Evolutionary conservation across 2,113 vertebrate species (phyloP).

Genomic region (Nerophis ophidion): DNA sequence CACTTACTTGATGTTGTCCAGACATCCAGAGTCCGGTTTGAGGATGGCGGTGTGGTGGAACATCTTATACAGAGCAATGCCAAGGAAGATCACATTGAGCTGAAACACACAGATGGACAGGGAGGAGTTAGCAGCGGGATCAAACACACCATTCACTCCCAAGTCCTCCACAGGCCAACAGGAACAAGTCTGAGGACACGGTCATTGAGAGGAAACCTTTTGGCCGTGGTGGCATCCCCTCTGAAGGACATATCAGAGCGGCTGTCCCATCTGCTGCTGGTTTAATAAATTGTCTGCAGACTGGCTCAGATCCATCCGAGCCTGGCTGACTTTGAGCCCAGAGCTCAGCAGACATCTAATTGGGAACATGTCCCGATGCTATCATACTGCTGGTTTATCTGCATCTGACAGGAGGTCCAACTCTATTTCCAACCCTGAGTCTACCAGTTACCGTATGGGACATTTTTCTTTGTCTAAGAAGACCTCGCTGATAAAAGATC

Average conservation of each 20-base stretch:
- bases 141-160: slow-evolving; percentile 43
- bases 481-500: slow-evolving; percentile 4
- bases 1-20: slow-evolving; percentile 99
- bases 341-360: slow-evolving; percentile 42
- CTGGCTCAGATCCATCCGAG: slow-evolving; percentile 37
- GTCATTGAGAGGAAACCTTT: slow-evolving; percentile 42
- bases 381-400: slow-evolving; percentile 3
- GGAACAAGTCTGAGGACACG: slow-evolving; percentile 21
- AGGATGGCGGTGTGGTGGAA: slow-evolving; percentile 98
- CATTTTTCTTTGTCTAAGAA: slow-evolving; percentile 6
- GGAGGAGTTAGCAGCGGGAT: slow-evolving; percentile 37
- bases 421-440: slow-evolving; percentile 12
- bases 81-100: slow-evolving; percentile 99
- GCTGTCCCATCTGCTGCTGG: slow-evolving; percentile 23
- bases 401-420: not conserved
- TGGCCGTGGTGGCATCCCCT: slow-evolving; percentile 37
- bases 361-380: slow-evolving; percentile 33
- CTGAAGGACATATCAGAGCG: slow-evolving; percentile 36
- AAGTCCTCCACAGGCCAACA: slow-evolving; percentile 13
- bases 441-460: slow-evolving; percentile 1
- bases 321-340: slow-evolving; percentile 34
- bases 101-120: slow-evolving; percentile 64
- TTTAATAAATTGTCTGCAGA: slow-evolving; percentile 32
- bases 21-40: slow-evolving; percentile 97
- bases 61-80: slow-evolving; percentile 99